Conservation (phyloP, 2,888 invertebrate species). For the Drosophila meridiana region DNA sequence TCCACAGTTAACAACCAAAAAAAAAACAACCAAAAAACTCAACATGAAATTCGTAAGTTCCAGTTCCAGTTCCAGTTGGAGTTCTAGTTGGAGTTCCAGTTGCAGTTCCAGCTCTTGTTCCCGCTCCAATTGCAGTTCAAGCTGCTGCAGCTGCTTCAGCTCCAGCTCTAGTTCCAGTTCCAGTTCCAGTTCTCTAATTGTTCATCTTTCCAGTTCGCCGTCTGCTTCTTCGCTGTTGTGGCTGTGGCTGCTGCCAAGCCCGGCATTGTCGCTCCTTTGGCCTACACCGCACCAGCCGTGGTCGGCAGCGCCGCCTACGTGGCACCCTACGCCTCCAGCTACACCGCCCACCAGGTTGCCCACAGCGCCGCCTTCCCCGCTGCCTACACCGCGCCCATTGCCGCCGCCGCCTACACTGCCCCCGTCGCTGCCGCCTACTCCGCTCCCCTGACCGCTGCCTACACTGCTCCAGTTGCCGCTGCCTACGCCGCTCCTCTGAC, state of each 20-base stretch:
- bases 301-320: slow-evolving; percentile 81
- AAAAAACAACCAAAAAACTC: slow-evolving; percentile 29
- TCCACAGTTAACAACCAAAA: slow-evolving; percentile 54
- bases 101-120: background rate
- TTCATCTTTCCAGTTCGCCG: slow-evolving; percentile 58
- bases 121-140: background rate
- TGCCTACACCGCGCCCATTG: slow-evolving; percentile 57
- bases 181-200: background rate
- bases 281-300: slow-evolving; percentile 74
- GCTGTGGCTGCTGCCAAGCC: slow-evolving; percentile 77
- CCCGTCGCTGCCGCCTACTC: slow-evolving; percentile 53
- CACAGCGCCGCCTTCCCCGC: slow-evolving; percentile 81
- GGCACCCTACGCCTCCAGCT: slow-evolving; percentile 82
- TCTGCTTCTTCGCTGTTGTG: slow-evolving; percentile 77
- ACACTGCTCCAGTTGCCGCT: slow-evolving; percentile 53
- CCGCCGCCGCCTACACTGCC: slow-evolving; percentile 52
- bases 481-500: slow-evolving; percentile 46
- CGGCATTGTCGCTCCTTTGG: slow-evolving; percentile 71
- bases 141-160: background rate
- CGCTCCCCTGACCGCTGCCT: slow-evolving; percentile 67
- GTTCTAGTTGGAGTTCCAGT: background rate
- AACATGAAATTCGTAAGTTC: slow-evolving; percentile 77
- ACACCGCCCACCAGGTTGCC: slow-evolving; percentile 69
- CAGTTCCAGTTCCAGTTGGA: background rate
- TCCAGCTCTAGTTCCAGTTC: background rate